Evolutionary conservation across 1,140 invertebrate genomes (phyloP).

Genomic region (Drosophila pachea): DNA sequence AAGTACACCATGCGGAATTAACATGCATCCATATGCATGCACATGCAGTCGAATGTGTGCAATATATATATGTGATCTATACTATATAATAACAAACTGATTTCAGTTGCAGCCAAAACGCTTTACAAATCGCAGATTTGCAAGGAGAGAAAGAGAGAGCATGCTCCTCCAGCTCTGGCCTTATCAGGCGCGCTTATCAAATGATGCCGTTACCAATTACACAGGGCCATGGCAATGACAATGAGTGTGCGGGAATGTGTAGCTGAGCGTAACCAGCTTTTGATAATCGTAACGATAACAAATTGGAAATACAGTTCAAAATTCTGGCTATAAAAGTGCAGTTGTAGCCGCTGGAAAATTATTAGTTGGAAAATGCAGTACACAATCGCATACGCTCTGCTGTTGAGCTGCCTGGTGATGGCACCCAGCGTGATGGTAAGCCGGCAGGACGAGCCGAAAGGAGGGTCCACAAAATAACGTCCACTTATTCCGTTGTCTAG

Average conservation of each 20-base stretch:
- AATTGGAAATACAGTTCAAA: slow-evolving; percentile 26
- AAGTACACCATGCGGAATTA: neutral
- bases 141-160: too few species aligned
- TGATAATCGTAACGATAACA: slow-evolving; percentile 43
- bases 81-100: neutral
- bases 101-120: too few species aligned
- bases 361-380: slow-evolving; percentile 53
- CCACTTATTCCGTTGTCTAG: neutral
- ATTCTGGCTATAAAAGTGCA: slow-evolving; percentile 45
- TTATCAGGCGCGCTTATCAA: slow-evolving; percentile 7
- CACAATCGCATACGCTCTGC: slow-evolving; percentile 38
- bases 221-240: slow-evolving; percentile 13
- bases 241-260: slow-evolving; percentile 4
- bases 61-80: too few species aligned
- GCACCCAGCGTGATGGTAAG: slow-evolving; percentile 34
- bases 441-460: neutral
- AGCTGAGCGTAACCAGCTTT: slow-evolving; percentile 20
- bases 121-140: slow-evolving; percentile 11
- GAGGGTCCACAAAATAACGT: neutral
- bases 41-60: neutral
- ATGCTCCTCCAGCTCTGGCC: neutral
- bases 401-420: slow-evolving; percentile 45
- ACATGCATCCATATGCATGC: too few species aligned
- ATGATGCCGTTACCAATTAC: slow-evolving; percentile 19
- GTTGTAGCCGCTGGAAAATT: neutral